Conservation (phyloP, 2,113 vertebrate genomes). For the Sarotherodon lohbergeri region DNA sequence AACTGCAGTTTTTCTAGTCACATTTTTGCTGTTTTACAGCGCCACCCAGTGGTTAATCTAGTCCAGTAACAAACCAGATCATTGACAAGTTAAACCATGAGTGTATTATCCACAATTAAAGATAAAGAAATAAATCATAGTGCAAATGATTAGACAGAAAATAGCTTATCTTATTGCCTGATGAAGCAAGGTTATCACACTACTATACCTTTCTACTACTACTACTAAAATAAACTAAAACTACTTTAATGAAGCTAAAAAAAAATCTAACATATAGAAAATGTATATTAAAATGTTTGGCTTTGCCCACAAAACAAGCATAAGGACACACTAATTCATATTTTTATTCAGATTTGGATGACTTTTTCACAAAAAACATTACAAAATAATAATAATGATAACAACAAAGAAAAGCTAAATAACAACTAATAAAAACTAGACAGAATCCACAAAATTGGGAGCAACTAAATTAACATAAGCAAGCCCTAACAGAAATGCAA, state of each 20-base stretch:
- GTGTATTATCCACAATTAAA: background rate
- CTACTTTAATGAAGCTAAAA: background rate
- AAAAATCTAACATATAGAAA: rapidly evolving
- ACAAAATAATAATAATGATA: background rate
- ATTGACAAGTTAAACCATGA: background rate
- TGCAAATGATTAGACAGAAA: background rate
- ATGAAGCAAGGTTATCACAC: background rate
- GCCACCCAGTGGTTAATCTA: constrained; percentile 18
- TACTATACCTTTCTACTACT: background rate
- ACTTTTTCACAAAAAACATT: background rate
- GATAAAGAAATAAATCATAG: background rate
- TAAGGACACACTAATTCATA: no score
- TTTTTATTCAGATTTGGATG: background rate
- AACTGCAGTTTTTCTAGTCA: background rate
- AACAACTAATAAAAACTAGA: background rate
- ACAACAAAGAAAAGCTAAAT: background rate
- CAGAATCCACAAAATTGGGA: background rate
- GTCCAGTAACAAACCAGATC: background rate
- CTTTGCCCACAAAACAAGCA: background rate
- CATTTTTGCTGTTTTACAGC: background rate
- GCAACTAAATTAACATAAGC: background rate
- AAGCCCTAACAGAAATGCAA: background rate
- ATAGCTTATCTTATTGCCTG: background rate
- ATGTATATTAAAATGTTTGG: background rate
- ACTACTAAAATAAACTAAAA: background rate